Conservation (phyloP, 2,797 vertebrate genomes). For the Cryptoprocta ferox region DNA sequence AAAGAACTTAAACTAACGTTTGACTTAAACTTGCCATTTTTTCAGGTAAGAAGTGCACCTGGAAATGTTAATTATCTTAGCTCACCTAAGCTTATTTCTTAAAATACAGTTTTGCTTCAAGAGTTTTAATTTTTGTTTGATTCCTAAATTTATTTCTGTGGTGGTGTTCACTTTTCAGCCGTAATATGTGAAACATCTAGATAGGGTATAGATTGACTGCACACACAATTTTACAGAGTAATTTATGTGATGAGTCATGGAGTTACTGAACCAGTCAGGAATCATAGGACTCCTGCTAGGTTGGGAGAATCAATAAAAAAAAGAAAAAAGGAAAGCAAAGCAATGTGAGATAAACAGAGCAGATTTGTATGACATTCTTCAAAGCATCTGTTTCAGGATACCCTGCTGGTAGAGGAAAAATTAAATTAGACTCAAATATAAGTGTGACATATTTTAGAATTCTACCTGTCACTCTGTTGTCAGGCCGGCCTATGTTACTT, state of each 20-base stretch:
- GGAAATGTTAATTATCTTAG: not conserved
- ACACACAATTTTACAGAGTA: not conserved
- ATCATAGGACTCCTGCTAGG: not conserved
- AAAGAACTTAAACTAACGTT: not conserved
- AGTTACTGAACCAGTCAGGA: conserved; percentile 48
- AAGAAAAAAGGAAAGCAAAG: not conserved
- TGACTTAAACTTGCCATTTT: not conserved
- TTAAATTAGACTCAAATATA: conserved; percentile 67
- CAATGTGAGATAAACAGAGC: conserved; percentile 42
- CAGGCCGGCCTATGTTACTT: conserved; percentile 30
- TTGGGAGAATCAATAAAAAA: conserved; percentile 49
- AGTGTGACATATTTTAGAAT: conserved; percentile 65
- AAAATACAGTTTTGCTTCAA: not conserved
- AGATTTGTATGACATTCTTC: conserved; percentile 45
- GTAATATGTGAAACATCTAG: not conserved
- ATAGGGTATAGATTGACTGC: not conserved
- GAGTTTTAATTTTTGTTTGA: not conserved
- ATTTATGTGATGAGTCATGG: conserved; percentile 54
- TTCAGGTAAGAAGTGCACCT: not conserved
- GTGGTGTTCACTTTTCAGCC: not conserved
- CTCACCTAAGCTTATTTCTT: not conserved
- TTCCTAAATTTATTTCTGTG: not conserved
- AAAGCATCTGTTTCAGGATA: conserved; percentile 64
- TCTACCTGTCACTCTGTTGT: conserved; percentile 29
- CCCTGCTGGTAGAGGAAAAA: conserved; percentile 42